Evolutionary conservation across 2,888 invertebrate species (phyloP).

Genomic region (Xanthorhoe designata): DNA sequence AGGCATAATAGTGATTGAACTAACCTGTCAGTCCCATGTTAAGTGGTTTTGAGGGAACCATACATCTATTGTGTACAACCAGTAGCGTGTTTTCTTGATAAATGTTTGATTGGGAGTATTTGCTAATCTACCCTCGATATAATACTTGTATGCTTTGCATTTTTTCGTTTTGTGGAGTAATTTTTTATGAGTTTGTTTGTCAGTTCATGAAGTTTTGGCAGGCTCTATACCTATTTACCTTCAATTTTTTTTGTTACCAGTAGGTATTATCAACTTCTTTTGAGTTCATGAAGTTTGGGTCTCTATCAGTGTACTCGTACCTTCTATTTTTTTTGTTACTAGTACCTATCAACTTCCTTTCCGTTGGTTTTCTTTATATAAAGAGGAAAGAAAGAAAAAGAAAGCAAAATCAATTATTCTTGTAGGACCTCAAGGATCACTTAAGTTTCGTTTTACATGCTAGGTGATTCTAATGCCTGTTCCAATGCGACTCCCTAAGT

Average conservation of each 20-base stretch:
- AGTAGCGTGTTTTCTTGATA: slow-evolving; percentile 83
- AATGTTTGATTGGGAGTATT: slow-evolving; percentile 81
- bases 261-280: not conserved
- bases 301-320: too few species aligned
- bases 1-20: slow-evolving; percentile 83
- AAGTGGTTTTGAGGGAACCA: slow-evolving; percentile 82
- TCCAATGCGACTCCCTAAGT: too few species aligned
- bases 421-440: too few species aligned
- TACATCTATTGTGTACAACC: slow-evolving; percentile 75
- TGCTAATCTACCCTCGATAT: slow-evolving; percentile 69
- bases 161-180: slow-evolving; percentile 63
- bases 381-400: too few species aligned
- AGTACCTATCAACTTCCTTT: too few species aligned
- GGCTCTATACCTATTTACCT: not conserved
- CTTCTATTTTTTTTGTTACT: too few species aligned
- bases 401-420: too few species aligned
- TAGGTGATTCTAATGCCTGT: too few species aligned
- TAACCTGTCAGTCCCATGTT: slow-evolving; percentile 86
- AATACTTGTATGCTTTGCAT: slow-evolving; percentile 64
- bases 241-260: not conserved
- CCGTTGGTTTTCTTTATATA: too few species aligned
- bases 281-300: too few species aligned
- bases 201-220: slow-evolving; percentile 9
- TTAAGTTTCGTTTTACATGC: too few species aligned
- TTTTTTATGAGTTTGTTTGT: slow-evolving; percentile 56